Evolutionary conservation across 2,888 invertebrate species (phyloP), one percentile per base, ranked within the genome.

Genomic region (Nephrocerus scutellatus): DNA sequence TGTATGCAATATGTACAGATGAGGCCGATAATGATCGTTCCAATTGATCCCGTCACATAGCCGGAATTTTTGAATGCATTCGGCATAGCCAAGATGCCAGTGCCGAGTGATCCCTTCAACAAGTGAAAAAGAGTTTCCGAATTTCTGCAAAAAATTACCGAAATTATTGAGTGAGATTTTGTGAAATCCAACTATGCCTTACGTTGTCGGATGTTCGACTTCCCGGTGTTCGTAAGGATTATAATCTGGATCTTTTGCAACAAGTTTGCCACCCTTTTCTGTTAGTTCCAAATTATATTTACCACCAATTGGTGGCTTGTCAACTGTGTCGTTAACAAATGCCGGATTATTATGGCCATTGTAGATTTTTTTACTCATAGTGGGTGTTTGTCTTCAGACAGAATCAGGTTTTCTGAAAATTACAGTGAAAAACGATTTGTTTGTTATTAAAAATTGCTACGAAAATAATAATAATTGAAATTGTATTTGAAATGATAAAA

Each of bases 1-100:
- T 93, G 89, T 68, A 96, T 92, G 62, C 95, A 95, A 68, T 95
- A 93, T 4, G 91, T 86, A 69, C 92, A 92, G 22, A 96, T 76
- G 16, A 85, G 65, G 1, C 93, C 95, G 51, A 97, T 87, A 4
- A 88, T 55, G 9, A 88, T 64, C 0, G 95, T 84, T 6, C 89
- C 88, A 14, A 86, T 69, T 2, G 80, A 61, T 8, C 95, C 95
- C 4, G 91, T 77, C 6, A 66, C 41, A 36, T 66, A 69, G 20
- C 69, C 69, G 1, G 84, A 75, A 67, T 84, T 77, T 52, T 72
- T 73, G 56, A 86, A 79, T 13, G 84, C 85, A 55, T 79, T 64
- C n/a, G 69, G 68, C 69, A 96, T 87, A 13, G 95, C 93, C 39
- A 96, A 71, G 46, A 96, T 84, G 3, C 96, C 96, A 0, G 92